Percentiles rank a stretch among this genome's conserved stretches.
phyloP scores from a whole-genome alignment of 2,888 invertebrate species.

The Lacanobia oleracea region DNA sequence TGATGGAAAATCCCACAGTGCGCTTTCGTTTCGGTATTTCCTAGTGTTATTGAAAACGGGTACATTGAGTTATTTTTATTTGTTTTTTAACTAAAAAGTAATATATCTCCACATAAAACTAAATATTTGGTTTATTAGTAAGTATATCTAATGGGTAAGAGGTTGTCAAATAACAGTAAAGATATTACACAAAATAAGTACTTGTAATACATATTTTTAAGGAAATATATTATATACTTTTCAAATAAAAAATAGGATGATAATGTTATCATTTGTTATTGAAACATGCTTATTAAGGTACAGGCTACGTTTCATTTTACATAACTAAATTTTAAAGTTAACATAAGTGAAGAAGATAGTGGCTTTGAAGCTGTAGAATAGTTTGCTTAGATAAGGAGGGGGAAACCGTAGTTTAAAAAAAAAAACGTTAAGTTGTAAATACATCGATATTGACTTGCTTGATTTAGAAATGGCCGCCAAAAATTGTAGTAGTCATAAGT shows the following conservation, averaged over 20 bases:
- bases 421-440: neutral
- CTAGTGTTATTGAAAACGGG: neutral
- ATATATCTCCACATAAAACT: neutral
- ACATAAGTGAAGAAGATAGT: neutral
- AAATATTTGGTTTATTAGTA: neutral
- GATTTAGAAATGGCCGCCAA: accelerated
- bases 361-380: neutral
- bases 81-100: neutral
- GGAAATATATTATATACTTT: too few species aligned
- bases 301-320: too few species aligned
- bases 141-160: neutral
- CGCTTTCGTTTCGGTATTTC: neutral
- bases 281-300: too few species aligned
- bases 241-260: neutral
- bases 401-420: neutral
- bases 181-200: neutral
- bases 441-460: neutral
- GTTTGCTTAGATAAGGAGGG: neutral
- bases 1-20: neutral
- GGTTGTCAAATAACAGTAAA: neutral
- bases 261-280: too few species aligned
- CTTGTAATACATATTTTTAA: neutral
- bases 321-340: too few species aligned
- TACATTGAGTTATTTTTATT: neutral
- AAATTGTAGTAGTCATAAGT: neutral